A percentile compares a stretch with the other conserved stretches of the same genome.
These are phyloP conservation scores for Caenorhabditis doughertyi DNA, from an alignment of 2,888 invertebrate genomes.

Conservation along the genomic window DNA sequence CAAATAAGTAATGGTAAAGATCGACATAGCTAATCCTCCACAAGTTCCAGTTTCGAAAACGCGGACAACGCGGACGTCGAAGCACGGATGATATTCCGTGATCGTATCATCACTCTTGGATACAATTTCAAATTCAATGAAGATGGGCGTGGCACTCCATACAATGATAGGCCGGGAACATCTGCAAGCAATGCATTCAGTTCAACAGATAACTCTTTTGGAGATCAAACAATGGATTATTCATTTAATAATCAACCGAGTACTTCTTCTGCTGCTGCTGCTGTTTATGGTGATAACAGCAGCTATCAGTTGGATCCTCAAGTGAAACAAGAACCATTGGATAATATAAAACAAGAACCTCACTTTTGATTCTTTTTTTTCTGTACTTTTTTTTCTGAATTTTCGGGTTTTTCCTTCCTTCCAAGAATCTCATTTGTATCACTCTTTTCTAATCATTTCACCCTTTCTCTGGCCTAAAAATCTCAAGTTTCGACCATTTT, in stretches of 20 bases:
- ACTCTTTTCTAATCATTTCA: not conserved
- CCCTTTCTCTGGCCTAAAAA: no score
- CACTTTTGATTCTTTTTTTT: no score
- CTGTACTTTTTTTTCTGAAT: no score
- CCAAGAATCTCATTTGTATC: not conserved
- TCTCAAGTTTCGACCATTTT: no score
- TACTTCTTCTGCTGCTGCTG: not conserved
- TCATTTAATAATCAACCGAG: conserved; percentile 9
- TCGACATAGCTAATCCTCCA: not conserved
- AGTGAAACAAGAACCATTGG: not conserved
- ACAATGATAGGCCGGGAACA: not conserved
- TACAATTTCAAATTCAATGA: conserved; percentile 37
- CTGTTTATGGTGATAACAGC: no score
- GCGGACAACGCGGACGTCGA: conserved; percentile 48
- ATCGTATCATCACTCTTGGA: conserved; percentile 30
- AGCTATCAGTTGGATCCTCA: not conserved
- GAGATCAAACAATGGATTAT: not conserved
- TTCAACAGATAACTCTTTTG: not conserved
- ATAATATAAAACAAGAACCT: not conserved
- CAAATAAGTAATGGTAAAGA: no score
- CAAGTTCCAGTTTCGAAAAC: conserved; percentile 38
- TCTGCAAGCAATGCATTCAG: not conserved
- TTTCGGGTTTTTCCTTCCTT: not conserved
- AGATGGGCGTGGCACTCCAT: not conserved
- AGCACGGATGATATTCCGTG: conserved; percentile 34